Percentiles rank a stretch among this genome's conserved stretches.
phyloP scores from a whole-genome alignment of 2,797 vertebrate species.

The Scomberomorus guttatus region DNA sequence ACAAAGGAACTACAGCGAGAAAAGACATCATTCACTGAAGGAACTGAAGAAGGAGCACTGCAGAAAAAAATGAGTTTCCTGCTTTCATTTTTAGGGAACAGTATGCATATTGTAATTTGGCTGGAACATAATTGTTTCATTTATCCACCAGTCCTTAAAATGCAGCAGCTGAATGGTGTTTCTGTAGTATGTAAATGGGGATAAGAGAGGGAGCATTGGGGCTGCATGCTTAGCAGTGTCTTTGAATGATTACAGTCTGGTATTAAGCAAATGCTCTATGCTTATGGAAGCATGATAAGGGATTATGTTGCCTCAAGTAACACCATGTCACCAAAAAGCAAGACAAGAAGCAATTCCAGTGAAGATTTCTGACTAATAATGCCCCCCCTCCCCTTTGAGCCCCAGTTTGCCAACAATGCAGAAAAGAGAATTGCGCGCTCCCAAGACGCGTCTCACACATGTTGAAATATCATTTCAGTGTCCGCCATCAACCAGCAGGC shows the following conservation, averaged over 20 bases:
- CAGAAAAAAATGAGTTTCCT: not conserved
- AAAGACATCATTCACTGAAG: constrained; percentile 27
- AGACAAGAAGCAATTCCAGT: constrained; percentile 59
- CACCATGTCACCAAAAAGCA: constrained; percentile 64
- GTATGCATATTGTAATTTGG: constrained; percentile 39
- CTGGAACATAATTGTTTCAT: constrained; percentile 45
- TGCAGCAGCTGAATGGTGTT: constrained; percentile 28
- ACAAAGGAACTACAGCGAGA: constrained; percentile 26
- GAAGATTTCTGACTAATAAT: constrained; percentile 60
- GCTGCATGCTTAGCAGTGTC: constrained; percentile 62
- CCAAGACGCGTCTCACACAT: not conserved
- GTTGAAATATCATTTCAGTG: constrained; percentile 7
- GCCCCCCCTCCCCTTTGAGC: not conserved
- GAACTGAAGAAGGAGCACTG: constrained; percentile 7
- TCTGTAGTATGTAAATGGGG: constrained; percentile 60
- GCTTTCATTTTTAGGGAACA: constrained; percentile 24
- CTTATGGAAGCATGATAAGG: constrained; percentile 71
- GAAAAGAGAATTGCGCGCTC: not conserved
- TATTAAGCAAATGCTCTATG: constrained; percentile 70
- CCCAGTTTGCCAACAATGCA: constrained; percentile 18
- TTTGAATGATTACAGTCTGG: constrained; percentile 74
- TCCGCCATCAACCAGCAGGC: constrained; percentile 35
- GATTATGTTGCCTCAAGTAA: constrained; percentile 73
- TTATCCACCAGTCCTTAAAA: constrained; percentile 19
- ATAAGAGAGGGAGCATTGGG: constrained; percentile 40